Percentiles rank a stretch among this genome's conserved stretches.
phyloP scores from a whole-genome alignment of 1,140 invertebrate species.

The Habropoda laboriosa region DNA sequence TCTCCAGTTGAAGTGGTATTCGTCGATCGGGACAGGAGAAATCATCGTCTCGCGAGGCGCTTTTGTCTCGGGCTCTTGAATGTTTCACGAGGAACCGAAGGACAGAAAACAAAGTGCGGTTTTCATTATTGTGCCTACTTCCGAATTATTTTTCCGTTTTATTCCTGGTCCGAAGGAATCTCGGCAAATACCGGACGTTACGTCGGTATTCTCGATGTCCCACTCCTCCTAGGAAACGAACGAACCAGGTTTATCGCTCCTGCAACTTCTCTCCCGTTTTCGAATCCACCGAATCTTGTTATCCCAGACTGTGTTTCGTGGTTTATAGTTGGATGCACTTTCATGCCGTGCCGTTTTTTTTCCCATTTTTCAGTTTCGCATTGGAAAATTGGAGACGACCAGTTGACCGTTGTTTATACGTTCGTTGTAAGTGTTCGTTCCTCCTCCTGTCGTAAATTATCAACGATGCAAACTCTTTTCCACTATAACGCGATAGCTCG shows the following conservation, averaged over 20 bases:
- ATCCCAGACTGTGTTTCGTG: neutral
- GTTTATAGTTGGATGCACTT: too few species aligned
- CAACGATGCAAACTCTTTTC: neutral
- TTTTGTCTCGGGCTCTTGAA: conserved; percentile 22
- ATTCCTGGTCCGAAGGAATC: conserved; percentile 1
- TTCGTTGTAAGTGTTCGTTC: neutral
- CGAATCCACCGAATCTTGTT: too few species aligned
- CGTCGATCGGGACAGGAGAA: conserved; percentile 11
- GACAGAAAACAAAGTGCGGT: conserved; percentile 1
- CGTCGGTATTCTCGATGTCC: neutral
- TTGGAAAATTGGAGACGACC: neutral
- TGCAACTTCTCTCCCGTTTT: too few species aligned
- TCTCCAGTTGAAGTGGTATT: conserved; percentile 7
- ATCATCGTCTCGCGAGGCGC: conserved; percentile 14
- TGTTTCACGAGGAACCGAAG: conserved; percentile 26
- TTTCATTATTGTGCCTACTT: conserved; percentile 23
- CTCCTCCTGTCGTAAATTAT: neutral
- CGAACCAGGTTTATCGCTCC: too few species aligned
- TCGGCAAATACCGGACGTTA: neutral
- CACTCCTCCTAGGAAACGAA: too few species aligned
- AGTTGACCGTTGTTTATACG: neutral
- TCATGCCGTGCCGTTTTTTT: neutral
- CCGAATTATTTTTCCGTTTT: conserved; percentile 11
- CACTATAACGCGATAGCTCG: too few species aligned
- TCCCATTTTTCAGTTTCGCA: neutral